Percentiles rank a stretch among this genome's conserved stretches.
Evolutionary conservation across 2,113 vertebrate genomes (phyloP).

Genomic region (Muscicapa adusta): DNA sequence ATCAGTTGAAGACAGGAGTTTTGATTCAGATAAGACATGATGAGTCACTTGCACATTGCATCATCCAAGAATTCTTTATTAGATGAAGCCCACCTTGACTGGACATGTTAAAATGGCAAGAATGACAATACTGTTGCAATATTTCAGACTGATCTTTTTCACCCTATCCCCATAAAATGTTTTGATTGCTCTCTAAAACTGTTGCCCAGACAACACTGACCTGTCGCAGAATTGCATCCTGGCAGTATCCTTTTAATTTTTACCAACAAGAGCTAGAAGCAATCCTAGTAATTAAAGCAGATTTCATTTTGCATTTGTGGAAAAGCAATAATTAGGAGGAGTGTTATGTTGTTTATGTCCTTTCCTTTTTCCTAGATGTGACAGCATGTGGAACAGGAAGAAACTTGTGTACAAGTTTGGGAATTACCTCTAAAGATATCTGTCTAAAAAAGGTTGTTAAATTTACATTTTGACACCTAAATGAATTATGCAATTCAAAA

Average conservation of each 20-base stretch:
- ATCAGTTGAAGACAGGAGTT: neutral
- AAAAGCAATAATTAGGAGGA: neutral
- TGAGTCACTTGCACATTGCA: neutral
- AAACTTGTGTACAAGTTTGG: neutral
- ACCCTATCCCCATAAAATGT: neutral
- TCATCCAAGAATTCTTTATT: neutral
- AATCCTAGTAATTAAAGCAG: neutral
- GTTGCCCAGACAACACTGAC: neutral
- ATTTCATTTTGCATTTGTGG: neutral
- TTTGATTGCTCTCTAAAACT: neutral
- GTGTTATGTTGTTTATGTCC: neutral
- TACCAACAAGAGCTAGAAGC: neutral
- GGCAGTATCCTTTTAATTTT: neutral
- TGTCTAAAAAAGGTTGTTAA: neutral
- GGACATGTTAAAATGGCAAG: neutral
- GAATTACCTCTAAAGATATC: neutral
- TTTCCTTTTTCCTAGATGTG: neutral
- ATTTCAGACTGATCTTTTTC: neutral
- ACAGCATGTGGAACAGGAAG: neutral
- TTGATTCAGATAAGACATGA: neutral
- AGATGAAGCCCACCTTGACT: neutral
- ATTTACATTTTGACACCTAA: neutral
- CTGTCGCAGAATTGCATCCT: neutral
- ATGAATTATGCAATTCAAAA: neutral
- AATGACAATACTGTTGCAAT: neutral